Percentiles rank a stretch among this genome's conserved stretches.
These are phyloP conservation scores for Ophiodon elongatus DNA, from an alignment of 2,113 vertebrate genomes.

Conservation along the genomic window DNA sequence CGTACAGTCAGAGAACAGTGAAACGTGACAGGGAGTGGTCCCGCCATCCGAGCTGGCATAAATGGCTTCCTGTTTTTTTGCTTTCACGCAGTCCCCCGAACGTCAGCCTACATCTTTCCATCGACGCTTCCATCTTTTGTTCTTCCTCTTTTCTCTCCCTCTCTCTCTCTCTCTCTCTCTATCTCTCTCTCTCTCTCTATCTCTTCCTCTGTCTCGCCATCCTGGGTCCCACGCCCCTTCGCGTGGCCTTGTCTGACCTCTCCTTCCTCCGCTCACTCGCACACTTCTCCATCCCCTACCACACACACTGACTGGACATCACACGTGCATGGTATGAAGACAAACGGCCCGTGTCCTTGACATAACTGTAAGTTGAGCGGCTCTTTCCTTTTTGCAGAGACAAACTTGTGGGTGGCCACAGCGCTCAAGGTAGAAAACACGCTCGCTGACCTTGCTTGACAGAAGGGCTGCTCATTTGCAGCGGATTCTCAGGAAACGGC, in stretches of 20 bases:
- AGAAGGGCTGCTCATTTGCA: constrained; percentile 9
- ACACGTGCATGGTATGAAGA: constrained; percentile 42
- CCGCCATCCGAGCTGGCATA: constrained; percentile 58
- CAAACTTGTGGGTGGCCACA: constrained; percentile 15
- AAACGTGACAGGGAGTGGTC: constrained; percentile 49
- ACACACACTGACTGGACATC: constrained; percentile 45
- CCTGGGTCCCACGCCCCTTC: constrained; percentile 54
- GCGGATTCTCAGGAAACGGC: constrained; percentile 30
- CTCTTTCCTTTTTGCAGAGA: constrained; percentile 34
- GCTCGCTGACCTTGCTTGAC: constrained; percentile 45
- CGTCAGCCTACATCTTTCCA: constrained; percentile 50
- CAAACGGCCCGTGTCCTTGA: constrained; percentile 42
- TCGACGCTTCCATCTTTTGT: constrained; percentile 70
- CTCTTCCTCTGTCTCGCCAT: constrained; percentile 64
- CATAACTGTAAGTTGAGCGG: constrained; percentile 18
- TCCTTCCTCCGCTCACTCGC: constrained; percentile 42
- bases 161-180: constrained; percentile 64
- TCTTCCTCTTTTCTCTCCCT: constrained; percentile 31
- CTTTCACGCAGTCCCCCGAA: constrained; percentile 35
- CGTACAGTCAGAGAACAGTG: constrained; percentile 27
- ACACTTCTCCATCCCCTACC: constrained; percentile 12
- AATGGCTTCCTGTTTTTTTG: constrained; percentile 78
- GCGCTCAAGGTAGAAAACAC: constrained; percentile 20
- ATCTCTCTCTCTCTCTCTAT: constrained; percentile 42
- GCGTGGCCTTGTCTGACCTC: constrained; percentile 62